Evolutionary conservation across 2,888 invertebrate genomes (phyloP), one percentile per base, ranked within the genome.

Genomic region (Dynastes tityus): DNA sequence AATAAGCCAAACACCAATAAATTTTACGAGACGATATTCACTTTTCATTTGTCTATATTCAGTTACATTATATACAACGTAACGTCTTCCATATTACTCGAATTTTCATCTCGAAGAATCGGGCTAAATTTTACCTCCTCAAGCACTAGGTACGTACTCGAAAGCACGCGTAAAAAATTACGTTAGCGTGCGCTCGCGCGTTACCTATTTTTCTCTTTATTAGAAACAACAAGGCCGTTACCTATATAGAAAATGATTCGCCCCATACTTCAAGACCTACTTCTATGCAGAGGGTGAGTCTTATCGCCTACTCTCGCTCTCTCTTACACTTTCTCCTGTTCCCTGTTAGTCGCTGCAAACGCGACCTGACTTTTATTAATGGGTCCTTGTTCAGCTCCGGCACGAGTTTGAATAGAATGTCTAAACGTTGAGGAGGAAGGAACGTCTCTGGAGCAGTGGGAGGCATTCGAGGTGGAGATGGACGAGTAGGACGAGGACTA

Each of bases 141-240:
- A 79, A 78, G 82, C 84, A 82, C 81, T 83, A 83, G 83, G 82
- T 83, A 16, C 55, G 82, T 83, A 16, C 55, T n/a, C 22, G 55
- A 16, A 8, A 16, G n/a, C 22, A 16, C 2, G n/a, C 55, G 5
- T 65, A 65, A 65, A 65, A 65, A 65, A 13, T 40, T 65, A 9
- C 64, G 29, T 65, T 65, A 40, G 45, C 65, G 40, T 55, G 37
- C 45, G 45, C 40, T 65, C 40, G 65, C 65, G 16, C 37, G 65
- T 37, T 65, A 65, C 68, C 68, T 49, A 68, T 68, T 68, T 68
- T 68, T 51, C 49, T 49, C 49, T 68, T 68, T 51, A 51, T 68
- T 49, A 68, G 27, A 49, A 27, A 22, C 51, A 68, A n/a, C 68
- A 68, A 49, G 68, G 49, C 49, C 45, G 68, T 68, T 49, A 68